These are phyloP conservation scores for Vanessa tameamea DNA, from an alignment of 1,140 invertebrate genomes.

Conservation along the genomic window DNA sequence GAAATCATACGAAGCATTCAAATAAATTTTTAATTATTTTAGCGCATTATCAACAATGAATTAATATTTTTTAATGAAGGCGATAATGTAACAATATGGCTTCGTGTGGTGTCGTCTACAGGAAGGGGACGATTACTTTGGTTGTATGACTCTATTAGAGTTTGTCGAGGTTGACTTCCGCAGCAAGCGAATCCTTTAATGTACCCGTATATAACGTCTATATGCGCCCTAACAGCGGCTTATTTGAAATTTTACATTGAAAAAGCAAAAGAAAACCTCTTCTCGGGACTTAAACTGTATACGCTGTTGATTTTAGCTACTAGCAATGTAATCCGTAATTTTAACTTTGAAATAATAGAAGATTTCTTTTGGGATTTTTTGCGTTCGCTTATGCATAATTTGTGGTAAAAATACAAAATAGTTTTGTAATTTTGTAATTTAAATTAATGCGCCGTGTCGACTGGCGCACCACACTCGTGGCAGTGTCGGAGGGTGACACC, in stretches of 20 bases:
- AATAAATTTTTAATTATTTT: too few relatives aligned
- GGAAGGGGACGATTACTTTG: constrained; percentile 39
- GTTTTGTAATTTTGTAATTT: too few relatives aligned
- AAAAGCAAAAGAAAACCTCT: constrained; percentile 25
- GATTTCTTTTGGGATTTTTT: not conserved
- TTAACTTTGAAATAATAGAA: not conserved
- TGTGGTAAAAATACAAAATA: not conserved
- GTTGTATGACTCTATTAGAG: constrained; percentile 41
- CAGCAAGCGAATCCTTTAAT: constrained; percentile 38
- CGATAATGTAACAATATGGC: not conserved
- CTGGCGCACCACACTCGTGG: too few relatives aligned
- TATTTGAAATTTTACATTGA: constrained; percentile 31
- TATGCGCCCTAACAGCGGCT: constrained; percentile 25
- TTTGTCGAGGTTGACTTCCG: constrained; percentile 42
- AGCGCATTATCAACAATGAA: not conserved
- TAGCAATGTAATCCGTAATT: not conserved
- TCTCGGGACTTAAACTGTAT: constrained; percentile 12
- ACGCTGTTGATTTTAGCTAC: constrained; percentile 1
- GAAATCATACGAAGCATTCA: too few relatives aligned
- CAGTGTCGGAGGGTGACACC: too few relatives aligned
- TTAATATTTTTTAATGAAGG: not conserved
- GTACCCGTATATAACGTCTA: constrained; percentile 34
- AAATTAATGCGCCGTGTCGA: too few relatives aligned
- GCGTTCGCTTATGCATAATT: not conserved
- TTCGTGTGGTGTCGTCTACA: constrained; percentile 23